Evolutionary conservation across 2,888 invertebrate species (phyloP), one percentile per base, ranked within the genome.

Genomic region (Drosophila mulleri): DNA sequence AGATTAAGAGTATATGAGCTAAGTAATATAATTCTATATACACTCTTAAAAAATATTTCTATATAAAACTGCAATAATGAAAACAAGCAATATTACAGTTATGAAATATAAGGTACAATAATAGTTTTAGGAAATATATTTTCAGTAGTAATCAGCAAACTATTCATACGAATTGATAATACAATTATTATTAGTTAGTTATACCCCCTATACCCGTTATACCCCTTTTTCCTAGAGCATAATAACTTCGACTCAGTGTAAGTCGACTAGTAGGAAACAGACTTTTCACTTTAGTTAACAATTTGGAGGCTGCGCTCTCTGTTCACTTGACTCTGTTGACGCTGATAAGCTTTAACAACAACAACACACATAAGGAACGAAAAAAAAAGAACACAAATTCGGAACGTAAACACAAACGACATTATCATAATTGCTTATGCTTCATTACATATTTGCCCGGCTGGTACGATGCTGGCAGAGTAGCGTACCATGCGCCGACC

Each of bases 341-440:
- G 71, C 82, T 84, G 84, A 88, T 84, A 88, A 84, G 83, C 67
- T 44, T 29, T 50, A 41, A 61, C 45, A 66, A 53, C 44, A 26
- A 26, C 26, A 26, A 26, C 54, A 39, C 53, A 37, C 23, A 39
- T 23, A 39, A 14, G 37, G 7, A 20, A 9, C 16, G 39, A 5
- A 6, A 54, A 61, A 64, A 69, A 11, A 32, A 59, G n/a, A 52
- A 64, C 29, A 63, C 70, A 67, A 60, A 63, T 64, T 76, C 41
- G 39, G 47, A 82, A 68, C 60, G 78, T 77, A 79, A 85, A 82
- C 83, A 88, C 53, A 75, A 64, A 52, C 82, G 87, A 78, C 89
- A 87, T 89, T 89, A 86, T 86, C 86, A 89, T 83, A 85, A 88
- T 88, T 89, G 88, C 80, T 84, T 89, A 86, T 89, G 89, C 88